phyloP scores from a whole-genome alignment of 92 coral and sea anemone species.

The Palythoa caribaeorum region DNA sequence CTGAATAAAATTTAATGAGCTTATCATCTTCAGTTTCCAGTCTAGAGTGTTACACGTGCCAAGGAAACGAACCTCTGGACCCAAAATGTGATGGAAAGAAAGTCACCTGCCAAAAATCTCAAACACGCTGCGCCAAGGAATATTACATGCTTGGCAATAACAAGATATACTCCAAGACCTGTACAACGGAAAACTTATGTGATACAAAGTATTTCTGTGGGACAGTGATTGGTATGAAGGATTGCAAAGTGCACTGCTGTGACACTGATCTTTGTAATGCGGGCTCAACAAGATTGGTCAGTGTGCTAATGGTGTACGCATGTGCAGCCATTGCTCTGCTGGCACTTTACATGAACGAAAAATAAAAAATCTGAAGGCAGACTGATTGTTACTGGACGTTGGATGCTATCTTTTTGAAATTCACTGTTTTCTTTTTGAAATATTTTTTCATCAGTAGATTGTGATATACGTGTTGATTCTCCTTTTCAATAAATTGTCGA shows the following conservation, averaged over 20 bases:
- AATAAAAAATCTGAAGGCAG: neutral
- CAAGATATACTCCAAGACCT: neutral
- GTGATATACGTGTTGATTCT: no score
- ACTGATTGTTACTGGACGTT: neutral
- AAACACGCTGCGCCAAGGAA: conserved; percentile 23
- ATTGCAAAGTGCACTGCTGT: conserved; percentile 34
- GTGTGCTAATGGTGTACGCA: neutral
- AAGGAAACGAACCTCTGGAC: conserved; percentile 16
- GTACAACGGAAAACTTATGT: conserved; percentile 9
- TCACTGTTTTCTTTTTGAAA: neutral
- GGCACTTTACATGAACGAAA: neutral
- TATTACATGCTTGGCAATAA: neutral
- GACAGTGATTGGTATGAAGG: neutral
- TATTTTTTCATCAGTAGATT: no score
- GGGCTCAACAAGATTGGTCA: conserved; percentile 7
- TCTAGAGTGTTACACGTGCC: conserved; percentile 15
- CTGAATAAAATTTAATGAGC: neutral
- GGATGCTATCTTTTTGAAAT: neutral
- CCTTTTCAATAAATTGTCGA: no score
- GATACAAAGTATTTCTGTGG: conserved; percentile 21
- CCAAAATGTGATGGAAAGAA: conserved; percentile 18
- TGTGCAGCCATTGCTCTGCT: neutral
- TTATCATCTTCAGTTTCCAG: neutral
- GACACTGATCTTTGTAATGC: conserved; percentile 21
- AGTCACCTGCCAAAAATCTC: neutral